These are phyloP conservation scores for Hipposideros armiger DNA, from an alignment of 2,113 vertebrate genomes.

Conservation along the genomic window DNA sequence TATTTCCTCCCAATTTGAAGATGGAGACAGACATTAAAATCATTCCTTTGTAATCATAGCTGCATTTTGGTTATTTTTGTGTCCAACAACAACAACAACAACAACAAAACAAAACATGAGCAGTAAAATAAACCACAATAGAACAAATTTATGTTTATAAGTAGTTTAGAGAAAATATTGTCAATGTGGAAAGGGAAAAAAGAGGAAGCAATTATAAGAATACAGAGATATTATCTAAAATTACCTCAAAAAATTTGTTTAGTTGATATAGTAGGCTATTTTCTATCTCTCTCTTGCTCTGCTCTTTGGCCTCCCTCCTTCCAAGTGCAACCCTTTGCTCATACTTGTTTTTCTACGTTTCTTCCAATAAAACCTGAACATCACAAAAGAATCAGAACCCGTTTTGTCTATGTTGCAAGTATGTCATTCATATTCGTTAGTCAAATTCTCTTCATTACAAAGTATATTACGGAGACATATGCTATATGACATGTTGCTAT, in stretches of 20 bases:
- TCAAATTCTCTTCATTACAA: background rate
- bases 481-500: background rate
- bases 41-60: background rate
- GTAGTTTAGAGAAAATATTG: background rate
- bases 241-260: background rate
- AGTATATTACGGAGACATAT: background rate
- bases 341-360: background rate
- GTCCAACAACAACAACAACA: background rate
- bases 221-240: background rate
- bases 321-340: background rate
- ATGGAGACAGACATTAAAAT: background rate
- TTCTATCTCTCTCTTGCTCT: background rate
- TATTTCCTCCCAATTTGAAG: background rate
- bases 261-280: background rate
- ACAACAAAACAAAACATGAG: background rate
- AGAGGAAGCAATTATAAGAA: background rate
- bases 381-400: background rate
- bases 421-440: background rate
- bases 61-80: background rate
- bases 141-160: background rate
- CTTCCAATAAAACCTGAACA: background rate
- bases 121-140: background rate
- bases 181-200: background rate
- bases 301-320: background rate
- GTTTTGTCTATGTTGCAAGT: background rate